Evolutionary conservation across 2,888 invertebrate genomes (phyloP), one percentile per base, ranked within the genome.

Genomic region (Chromoteleia sp.): DNA sequence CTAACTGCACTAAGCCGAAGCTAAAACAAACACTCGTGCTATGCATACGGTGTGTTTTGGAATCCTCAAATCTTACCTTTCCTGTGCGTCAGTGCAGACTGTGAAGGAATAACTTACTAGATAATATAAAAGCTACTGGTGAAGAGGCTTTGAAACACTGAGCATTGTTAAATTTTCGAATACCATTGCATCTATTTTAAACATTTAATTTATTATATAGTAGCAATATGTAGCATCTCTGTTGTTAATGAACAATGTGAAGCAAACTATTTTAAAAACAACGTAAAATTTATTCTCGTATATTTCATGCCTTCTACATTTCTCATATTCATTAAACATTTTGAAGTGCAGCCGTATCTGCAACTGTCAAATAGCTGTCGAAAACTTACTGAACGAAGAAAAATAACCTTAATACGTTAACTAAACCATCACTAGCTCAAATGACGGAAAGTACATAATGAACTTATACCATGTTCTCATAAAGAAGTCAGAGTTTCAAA

Each of bases 31-130:
- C 78, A 78, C 78, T 65, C 19, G 50, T 21, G 43, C 48, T 65
- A 50, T 71, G 59, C 78, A 71, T 58, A 71, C 71, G 50, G 39
- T 52, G 65, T 65, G 48, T 65, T 65, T 56, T 43, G 21, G 30
- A 45, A 77, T 77, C 48, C 68, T 77, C 61, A 54, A 70, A 71
- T 78, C 78, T 78, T 78, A 58, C 65, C 50, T 78, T 70, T 41
- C 30, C 48, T 21, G 56, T 54, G 19, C 29, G 63, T 63, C 48
- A 39, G 59, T 41, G 21, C 56, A 70, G 39, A 63, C 61, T 48
- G 54, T 63, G 63, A 68, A 54, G 30, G 39, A 63, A 70, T 77
- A 59, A 39, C 48, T 63, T 63, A 70, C 45, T 63, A 63, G 25
- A 52, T 68, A 25, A 50, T 30, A 54, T 68, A 61, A 68, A 76